Evolutionary conservation across 1,140 invertebrate genomes (phyloP), one percentile per base, ranked within the genome.

Genomic region (Akabosia matsudoensis): DNA sequence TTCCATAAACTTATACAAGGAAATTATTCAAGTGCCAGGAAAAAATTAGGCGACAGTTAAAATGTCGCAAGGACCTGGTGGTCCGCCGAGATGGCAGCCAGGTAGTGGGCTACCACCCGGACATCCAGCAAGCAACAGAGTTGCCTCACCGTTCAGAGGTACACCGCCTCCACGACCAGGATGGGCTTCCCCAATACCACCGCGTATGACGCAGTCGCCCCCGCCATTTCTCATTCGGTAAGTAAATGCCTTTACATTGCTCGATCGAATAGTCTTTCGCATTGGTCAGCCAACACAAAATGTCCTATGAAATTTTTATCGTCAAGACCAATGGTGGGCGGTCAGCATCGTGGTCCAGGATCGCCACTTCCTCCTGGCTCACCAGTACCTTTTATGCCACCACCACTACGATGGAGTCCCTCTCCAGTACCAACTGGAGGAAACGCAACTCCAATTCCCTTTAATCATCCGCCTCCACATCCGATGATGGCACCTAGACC

Each of bases 191-290:
- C 79, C 79, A 26, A 67, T 79, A 30, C 74, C 78, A 51, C 75
- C 70, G 2, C 26, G 72, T 3, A 80, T 80, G 77, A 76, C 79
- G 45, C 75, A 76, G 52, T 76, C 79, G 1, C 79, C 79, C 0
- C 79, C 79, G 16, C 79, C 77, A n/a, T 80, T 80, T 74, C 76
- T 80, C 13, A 76, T 80, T 24, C 34, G 79, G 79, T 80, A 33
- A 18, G 22, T 3, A 56, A 56, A 56, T 56, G 54, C 7, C n/a
- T n/a, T n/a, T 56, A 18, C n/a, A 34, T 34, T 33, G 31, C 34
- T 72, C 24, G 14, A 13, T 22, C 2, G n/a, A 56, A 56, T 56
- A 56, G 28, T 3, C 56, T 64, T 28, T 24, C 28, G 7, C 28
- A 64, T 4, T 64, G 28, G 56, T 24, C 22, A 24, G 3, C 56